Evolutionary conservation across 2,797 vertebrate genomes (phyloP), one percentile per base, ranked within the genome.

Genomic region (Sorex maritimensis): DNA sequence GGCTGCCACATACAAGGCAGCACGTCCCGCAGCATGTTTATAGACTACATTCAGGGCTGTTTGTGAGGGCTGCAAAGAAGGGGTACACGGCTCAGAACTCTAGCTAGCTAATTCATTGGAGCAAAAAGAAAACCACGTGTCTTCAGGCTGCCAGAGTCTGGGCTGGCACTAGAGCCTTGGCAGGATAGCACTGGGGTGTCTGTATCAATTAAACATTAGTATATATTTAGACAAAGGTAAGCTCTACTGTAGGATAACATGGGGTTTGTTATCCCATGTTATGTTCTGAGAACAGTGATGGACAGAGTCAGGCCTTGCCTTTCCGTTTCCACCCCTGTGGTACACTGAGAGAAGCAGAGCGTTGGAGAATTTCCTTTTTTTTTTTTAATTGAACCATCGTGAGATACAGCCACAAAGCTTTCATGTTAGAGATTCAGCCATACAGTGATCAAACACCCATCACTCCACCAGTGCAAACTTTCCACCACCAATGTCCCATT

Each of bases 91-190:
- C 23, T 82, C 21, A 41, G 17, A 68, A 86, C 13, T 52, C 6
- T 52, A 52, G 49, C 49, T 14, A 52, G 49, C 49, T 52, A 84
- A 69, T 85, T 83, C 23, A 71, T 73, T 93, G 79, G 38, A 58
- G 44, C 41, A 49, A 85, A 91, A 73, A 23, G 49, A 38, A 63
- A 34, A 7, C 11, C 34, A 12, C 49, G 11, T 67, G 5, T 81
- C 41, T 91, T 77, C 52, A 15, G 72, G 67, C 24, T 77, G 19
- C 78, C 61, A 92, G 58, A 38, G 34, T 90, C 30, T 88, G 14
- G 46, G 21, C 52, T 38, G 24, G 5, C 52, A 38, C 28, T 84
- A n/a, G 46, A 87, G 38, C 65, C 7, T 1, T 38, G 30, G 21
- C 21, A 38, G 71, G 21, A 73, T 28, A 26, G 65, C 65, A 67